A percentile compares a stretch with the other conserved stretches of the same genome.
These are phyloP conservation scores for Leptogaster cylindrica DNA, from an alignment of 2,888 invertebrate species.

Conservation along the genomic window DNA sequence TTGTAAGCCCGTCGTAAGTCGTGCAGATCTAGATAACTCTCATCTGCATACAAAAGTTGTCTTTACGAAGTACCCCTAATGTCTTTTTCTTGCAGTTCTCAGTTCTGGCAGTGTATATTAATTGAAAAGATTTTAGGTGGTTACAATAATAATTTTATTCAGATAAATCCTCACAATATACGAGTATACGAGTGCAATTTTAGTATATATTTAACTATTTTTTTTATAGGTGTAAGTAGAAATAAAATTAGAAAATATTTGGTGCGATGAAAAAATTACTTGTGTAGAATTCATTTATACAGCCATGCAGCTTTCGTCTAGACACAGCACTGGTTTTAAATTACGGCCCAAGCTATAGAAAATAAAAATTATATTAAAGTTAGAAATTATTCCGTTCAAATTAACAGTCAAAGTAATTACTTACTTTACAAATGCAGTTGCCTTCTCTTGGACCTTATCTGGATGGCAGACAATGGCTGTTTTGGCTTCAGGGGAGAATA, in stretches of 20 bases:
- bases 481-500: conserved; percentile 70
- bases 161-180: too few relatives aligned
- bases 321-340: conserved; percentile 37
- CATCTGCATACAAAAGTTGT: too few relatives aligned
- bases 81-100: too few relatives aligned
- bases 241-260: conserved; percentile 7
- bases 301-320: conserved; percentile 47
- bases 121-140: too few relatives aligned
- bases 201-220: too few relatives aligned
- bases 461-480: conserved; percentile 81
- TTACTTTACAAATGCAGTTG: conserved; percentile 44
- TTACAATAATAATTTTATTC: too few relatives aligned
- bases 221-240: too few relatives aligned
- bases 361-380: not conserved
- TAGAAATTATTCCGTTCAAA: not conserved
- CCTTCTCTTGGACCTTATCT: conserved; percentile 65
- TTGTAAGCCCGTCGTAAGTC: too few relatives aligned
- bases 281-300: conserved; percentile 28
- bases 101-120: too few relatives aligned
- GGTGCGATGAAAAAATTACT: not conserved
- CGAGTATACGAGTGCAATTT: too few relatives aligned
- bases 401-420: not conserved
- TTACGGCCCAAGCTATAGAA: conserved; percentile 52
- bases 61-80: too few relatives aligned
- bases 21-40: too few relatives aligned